These are phyloP conservation scores for Teleogryllus occipitalis DNA, from an alignment of 1,140 invertebrate species.

Conservation along the genomic window DNA sequence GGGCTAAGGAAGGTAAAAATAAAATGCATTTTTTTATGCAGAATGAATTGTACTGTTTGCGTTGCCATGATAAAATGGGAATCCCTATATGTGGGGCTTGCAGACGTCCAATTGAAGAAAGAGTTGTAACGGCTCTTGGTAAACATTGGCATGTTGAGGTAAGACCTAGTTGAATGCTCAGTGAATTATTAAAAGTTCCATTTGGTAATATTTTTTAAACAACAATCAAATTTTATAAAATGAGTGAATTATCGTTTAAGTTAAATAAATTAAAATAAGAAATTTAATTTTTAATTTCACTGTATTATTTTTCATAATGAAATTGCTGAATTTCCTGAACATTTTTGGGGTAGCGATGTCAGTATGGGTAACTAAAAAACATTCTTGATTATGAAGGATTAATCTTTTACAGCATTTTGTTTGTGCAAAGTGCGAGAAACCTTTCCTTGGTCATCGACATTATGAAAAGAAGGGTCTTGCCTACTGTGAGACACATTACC, in stretches of 20 bases:
- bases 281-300: too few species aligned
- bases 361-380: too few species aligned
- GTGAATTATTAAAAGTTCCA: too few species aligned
- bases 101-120: constrained; percentile 89
- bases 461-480: constrained; percentile 98
- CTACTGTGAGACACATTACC: constrained; percentile 99
- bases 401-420: constrained; percentile 80
- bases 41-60: constrained; percentile 93
- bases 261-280: too few species aligned
- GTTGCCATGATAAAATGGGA: constrained; percentile 99
- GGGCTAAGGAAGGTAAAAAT: neutral
- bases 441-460: constrained; percentile 96
- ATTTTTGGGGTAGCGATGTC: too few species aligned
- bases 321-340: too few species aligned
- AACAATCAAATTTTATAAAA: too few species aligned
- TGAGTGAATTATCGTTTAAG: too few species aligned
- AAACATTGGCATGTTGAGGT: constrained; percentile 99
- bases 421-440: constrained; percentile 99
- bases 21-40: constrained; percentile 33
- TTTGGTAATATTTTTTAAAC: too few species aligned
- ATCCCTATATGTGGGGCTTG: constrained; percentile 96
- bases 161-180: constrained; percentile 20
- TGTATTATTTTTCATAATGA: too few species aligned
- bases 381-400: neutral
- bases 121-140: constrained; percentile 93